Percentiles rank a stretch among this genome's conserved stretches.
These are phyloP conservation scores for Cheilosia vulpina DNA, from an alignment of 2,888 invertebrate species.

Conservation along the genomic window DNA sequence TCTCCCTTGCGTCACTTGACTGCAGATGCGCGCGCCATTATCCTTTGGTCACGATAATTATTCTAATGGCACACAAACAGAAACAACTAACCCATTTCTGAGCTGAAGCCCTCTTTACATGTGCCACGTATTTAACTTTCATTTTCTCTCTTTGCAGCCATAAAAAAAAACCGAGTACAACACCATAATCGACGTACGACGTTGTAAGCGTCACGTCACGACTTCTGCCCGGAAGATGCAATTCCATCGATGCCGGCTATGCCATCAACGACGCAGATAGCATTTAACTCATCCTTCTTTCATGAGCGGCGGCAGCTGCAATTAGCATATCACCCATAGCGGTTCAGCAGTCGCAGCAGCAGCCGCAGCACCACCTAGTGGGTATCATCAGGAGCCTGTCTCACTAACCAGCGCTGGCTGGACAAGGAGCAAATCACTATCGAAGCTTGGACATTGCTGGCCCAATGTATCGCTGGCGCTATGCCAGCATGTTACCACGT, in stretches of 20 bases:
- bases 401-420: conserved; percentile 13
- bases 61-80: conserved; percentile 63
- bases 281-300: conserved; percentile 68
- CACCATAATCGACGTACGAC: conserved; percentile 47
- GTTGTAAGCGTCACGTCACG: conserved; percentile 63
- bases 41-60: conserved; percentile 67
- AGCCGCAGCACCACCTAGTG: conserved; percentile 29
- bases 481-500: conserved; percentile 74
- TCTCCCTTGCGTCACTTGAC: background rate
- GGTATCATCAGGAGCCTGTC: conserved; percentile 32
- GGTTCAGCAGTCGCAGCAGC: conserved; percentile 18
- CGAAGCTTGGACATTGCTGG: conserved; percentile 40
- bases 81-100: conserved; percentile 63
- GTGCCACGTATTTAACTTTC: conserved; percentile 43
- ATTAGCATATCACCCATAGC: conserved; percentile 71
- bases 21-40: conserved; percentile 1
- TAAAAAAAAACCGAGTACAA: background rate
- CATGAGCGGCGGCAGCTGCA: conserved; percentile 57
- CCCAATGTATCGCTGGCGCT: conserved; percentile 70
- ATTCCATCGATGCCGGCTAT: conserved; percentile 71
- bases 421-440: conserved; percentile 24
- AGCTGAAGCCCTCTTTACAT: conserved; percentile 19
- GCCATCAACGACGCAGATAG: conserved; percentile 70
- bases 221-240: conserved; percentile 55
- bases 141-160: conserved; percentile 57